Base-by-base conservation (phyloP, 2,888 invertebrate genomes). In the Ophion costatus region DNA sequence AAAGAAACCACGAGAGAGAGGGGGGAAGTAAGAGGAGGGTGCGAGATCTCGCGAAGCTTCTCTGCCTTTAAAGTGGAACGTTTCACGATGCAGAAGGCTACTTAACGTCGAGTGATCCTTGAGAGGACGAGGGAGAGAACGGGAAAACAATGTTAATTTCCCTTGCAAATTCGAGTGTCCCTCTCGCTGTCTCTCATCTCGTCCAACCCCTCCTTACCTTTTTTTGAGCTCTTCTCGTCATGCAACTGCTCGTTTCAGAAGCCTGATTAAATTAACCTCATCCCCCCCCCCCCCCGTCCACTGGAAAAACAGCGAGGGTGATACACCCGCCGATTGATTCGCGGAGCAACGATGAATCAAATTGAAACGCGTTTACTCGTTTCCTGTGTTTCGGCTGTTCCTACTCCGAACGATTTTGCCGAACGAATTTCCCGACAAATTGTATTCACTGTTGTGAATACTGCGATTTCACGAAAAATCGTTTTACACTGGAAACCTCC, bases 61-160 rank as follows among this genome's bases (percentile, higher is more conserved):
- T 77, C 69, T 83, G 80, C 78, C 79, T 88, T 89, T 90, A 88
- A 90, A 91, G 88, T 89, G 87, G 88, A 88, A 90, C 89, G 87
- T 89, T 89, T 88, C 87, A 86, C 87, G 86, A 88, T 80, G 87
- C 89, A 87, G 85, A 85, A 81, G 86, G 87, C 84, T 85, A 89
- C 89, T 91, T 88, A 89, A 88, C 87, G 88, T 90, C 89, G 87
- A 91, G 90, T 89, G 91, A 91, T 90, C 89, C 90, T 91, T 84
- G 89, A 91, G 89, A 80, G 88, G 81, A 51, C 51, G 80, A 87
- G 88, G 90, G 86, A 83, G 84, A 88, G 89, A 89, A 77, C 82
- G 82, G 90, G 90, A 91, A 90, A 91, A 91, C 91, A 90, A 90
- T 90, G 91, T 91, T 91, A 91, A 91, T 91, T 91, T 91, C 91